These are phyloP conservation scores for Hormiphora californensis DNA, from an alignment of 37 sponge, comb jelly and placozoan species.

Conservation along the genomic window DNA sequence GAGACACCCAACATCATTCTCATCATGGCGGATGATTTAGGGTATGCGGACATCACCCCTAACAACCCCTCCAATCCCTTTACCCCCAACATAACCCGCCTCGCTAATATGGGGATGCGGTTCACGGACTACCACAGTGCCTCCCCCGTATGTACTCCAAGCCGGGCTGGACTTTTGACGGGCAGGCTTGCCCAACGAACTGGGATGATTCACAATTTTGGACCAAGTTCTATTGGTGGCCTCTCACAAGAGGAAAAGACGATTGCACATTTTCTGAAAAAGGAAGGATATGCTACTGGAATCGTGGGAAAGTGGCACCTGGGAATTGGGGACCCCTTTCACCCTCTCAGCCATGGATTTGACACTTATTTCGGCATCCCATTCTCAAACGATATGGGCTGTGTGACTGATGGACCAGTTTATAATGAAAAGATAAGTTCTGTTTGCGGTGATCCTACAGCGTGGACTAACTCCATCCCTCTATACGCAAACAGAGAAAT, in stretches of 20 bases:
- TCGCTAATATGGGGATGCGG: constrained; percentile 58
- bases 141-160: constrained; percentile 63
- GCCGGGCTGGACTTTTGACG: constrained; percentile 63
- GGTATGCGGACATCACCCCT: constrained; percentile 3
- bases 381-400: constrained; percentile 65
- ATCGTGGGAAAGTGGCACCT: constrained; percentile 69
- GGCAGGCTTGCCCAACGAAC: constrained; percentile 47
- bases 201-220: constrained; percentile 39
- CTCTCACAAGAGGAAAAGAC: constrained; percentile 61
- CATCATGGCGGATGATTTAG: constrained; percentile 50
- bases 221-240: constrained; percentile 56
- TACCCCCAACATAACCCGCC: constrained; percentile 57
- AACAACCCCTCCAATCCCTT: not conserved
- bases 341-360: constrained; percentile 61
- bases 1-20: constrained; percentile 29
- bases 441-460: not conserved
- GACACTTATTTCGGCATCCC: constrained; percentile 62
- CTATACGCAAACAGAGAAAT: constrained; percentile 57
- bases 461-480: constrained; percentile 52
- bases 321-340: constrained; percentile 46
- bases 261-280: constrained; percentile 57
- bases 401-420: not conserved
- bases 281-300: constrained; percentile 59
- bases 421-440: constrained; percentile 28
- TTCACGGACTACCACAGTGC: constrained; percentile 70